Evolutionary conservation across 2,113 vertebrate genomes (phyloP).

Genomic region (Noctilio leporinus): DNA sequence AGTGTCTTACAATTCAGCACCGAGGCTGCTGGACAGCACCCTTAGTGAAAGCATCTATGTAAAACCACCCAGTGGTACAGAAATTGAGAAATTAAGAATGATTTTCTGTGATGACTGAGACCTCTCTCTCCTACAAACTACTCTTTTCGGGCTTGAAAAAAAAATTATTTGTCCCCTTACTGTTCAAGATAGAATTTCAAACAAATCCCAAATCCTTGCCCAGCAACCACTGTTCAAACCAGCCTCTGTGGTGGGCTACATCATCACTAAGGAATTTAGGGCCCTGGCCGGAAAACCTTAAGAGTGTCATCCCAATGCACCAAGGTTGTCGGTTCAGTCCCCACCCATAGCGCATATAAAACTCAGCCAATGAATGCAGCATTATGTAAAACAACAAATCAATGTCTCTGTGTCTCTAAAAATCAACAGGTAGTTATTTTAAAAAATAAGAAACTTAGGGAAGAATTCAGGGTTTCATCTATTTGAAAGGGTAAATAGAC

Average conservation of each 20-base stretch:
- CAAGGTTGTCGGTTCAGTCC: no score
- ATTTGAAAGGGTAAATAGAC: not conserved
- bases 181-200: not conserved
- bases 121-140: not conserved
- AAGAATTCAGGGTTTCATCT: not conserved
- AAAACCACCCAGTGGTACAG: not conserved
- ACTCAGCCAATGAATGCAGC: no score
- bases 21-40: not conserved
- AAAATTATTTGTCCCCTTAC: not conserved
- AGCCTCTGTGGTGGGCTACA: not conserved
- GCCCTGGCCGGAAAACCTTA: no score
- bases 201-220: not conserved
- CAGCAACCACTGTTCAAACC: not conserved
- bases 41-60: not conserved
- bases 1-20: slow-evolving; percentile 16
- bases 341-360: no score
- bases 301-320: no score
- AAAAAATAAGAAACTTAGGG: not conserved
- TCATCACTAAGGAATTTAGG: not conserved
- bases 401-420: no score
- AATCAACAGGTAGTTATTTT: no score
- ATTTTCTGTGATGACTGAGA: not conserved
- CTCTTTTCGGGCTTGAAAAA: not conserved
- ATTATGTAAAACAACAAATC: no score
- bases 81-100: not conserved